Percentiles rank a stretch among this genome's conserved stretches.
These are phyloP conservation scores for Drosophila flavopinicola DNA, from an alignment of 2,888 invertebrate genomes.

Conservation along the genomic window DNA sequence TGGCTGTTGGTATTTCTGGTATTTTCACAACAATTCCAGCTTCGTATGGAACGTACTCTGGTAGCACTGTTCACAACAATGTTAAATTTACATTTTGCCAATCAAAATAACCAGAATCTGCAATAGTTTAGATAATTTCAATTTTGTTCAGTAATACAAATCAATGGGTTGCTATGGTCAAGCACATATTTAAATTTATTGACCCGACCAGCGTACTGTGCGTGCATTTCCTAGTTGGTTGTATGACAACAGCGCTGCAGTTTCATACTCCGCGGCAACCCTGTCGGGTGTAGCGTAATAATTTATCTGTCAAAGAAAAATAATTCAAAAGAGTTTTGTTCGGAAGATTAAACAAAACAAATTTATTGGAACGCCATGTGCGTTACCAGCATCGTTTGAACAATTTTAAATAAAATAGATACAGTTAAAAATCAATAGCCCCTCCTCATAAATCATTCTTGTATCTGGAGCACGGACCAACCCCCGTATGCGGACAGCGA, in stretches of 20 bases:
- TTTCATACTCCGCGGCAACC: conserved; percentile 54
- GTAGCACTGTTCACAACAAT: conserved; percentile 18
- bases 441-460: conserved; percentile 36
- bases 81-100: not conserved
- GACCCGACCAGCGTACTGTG: conserved; percentile 22
- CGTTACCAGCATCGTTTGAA: conserved; percentile 22
- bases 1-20: conserved; percentile 16
- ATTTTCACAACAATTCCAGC: conserved; percentile 27
- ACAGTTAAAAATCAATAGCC: conserved; percentile 45
- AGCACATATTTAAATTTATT: not conserved
- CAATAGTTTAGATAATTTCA: too few relatives aligned
- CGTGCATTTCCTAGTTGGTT: not conserved
- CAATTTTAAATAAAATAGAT: conserved; percentile 6
- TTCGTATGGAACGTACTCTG: conserved; percentile 2
- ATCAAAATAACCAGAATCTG: too few relatives aligned
- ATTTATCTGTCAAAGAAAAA: conserved; percentile 29
- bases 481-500: conserved; percentile 30
- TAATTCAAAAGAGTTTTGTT: conserved; percentile 37
- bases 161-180: not conserved
- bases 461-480: conserved; percentile 55
- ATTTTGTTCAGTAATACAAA: too few relatives aligned
- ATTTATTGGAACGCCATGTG: conserved; percentile 43
- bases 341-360: conserved; percentile 23
- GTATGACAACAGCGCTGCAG: conserved; percentile 22
- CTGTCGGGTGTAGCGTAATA: conserved; percentile 56